Evolutionary conservation across 2,888 invertebrate genomes (phyloP).

Genomic region (Nephrotoma guestfalica): DNA sequence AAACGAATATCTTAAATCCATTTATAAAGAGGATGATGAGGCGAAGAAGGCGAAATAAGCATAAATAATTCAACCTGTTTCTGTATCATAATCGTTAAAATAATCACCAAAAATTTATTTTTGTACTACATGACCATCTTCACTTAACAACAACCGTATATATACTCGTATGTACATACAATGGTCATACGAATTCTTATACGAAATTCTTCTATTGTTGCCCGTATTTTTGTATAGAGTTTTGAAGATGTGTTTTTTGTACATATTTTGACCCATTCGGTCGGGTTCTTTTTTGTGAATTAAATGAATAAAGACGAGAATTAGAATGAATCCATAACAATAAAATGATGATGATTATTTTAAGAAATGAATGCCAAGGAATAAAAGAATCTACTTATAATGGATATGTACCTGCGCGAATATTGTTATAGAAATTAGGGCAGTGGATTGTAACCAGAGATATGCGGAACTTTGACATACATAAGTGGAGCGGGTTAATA

Average conservation of each 20-base stretch:
- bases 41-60: neutral
- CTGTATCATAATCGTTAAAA: neutral
- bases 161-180: neutral
- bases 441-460: neutral
- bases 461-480: neutral
- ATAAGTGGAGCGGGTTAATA: no score
- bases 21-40: neutral
- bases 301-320: neutral
- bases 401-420: neutral
- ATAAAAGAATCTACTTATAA: neutral
- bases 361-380: neutral
- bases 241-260: neutral
- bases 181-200: neutral
- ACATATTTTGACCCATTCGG: neutral
- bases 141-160: neutral
- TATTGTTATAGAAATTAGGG: neutral
- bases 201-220: neutral
- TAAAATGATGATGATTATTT: neutral
- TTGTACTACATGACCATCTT: neutral
- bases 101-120: neutral
- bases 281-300: neutral
- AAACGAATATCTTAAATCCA: neutral
- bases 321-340: neutral
- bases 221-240: neutral
- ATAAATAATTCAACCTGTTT: neutral